Evolutionary conservation across 2,797 vertebrate genomes (phyloP), one percentile per base, ranked within the genome.

Genomic region (Botia almorhae): DNA sequence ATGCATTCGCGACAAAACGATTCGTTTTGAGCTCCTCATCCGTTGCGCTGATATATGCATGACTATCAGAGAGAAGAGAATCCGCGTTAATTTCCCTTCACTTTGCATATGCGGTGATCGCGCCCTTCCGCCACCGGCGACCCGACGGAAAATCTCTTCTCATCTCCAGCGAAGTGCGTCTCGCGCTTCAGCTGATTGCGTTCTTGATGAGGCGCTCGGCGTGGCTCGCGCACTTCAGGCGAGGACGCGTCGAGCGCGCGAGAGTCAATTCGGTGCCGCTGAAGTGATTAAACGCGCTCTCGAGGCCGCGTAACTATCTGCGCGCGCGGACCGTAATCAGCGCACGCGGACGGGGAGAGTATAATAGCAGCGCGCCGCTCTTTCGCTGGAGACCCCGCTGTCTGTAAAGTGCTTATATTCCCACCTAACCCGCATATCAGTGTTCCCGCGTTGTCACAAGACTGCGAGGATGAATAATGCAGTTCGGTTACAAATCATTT

Each of bases 231-330:
- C 89, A 91, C 92, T 93, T 88, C 86, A 92, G 90, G 88, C 87
- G 90, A 91, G 81, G 74, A 83, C 83, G 83, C 83, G 70, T 86
- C 81, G 71, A 82, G 85, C 85, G 85, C 92, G 91, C 89, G 93
- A 92, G 93, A 91, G 95, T 91, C 95, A 91, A 93, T 95, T 95
- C 95, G 90, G 92, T 94, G 93, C 90, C 86, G 84, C 90, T 96
- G 93, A 95, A 96, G 96, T 97, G 96, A 96, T 95, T 95, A 96
- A 96, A 95, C 74, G 83, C 91, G 93, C 88, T 87, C 87, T 69
- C 75, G 80, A 88, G 87, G 78, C 55, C 70, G 48, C 46, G 64
- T 81, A 86, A 83, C 85, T 81, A 84, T 80, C 84, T 76, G 85
- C 83, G 84, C 82, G 91, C 91, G 89, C 89, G 91, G 89, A 92